Percentiles rank a stretch among this genome's conserved stretches.
Evolutionary conservation across 2,888 invertebrate species (phyloP).

Genomic region (Petrolisthes cinctipes): DNA sequence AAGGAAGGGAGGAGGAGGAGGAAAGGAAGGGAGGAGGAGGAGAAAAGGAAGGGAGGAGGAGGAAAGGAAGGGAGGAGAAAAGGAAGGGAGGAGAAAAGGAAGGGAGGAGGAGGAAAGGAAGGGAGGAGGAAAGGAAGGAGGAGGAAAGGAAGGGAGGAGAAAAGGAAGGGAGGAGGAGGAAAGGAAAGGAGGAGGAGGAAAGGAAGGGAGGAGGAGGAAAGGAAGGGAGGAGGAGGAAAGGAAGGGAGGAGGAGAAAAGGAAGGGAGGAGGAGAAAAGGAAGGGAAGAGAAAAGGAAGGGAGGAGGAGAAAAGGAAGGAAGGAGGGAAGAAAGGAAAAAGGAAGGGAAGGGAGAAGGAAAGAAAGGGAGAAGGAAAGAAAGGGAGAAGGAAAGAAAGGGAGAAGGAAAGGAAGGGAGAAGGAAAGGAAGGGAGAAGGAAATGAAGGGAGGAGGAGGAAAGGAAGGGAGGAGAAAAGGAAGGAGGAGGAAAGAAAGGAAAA

Average conservation of each 20-base stretch:
- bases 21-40: not conserved
- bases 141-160: not conserved
- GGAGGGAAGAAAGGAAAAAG: not conserved
- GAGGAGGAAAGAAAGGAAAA: too few species aligned
- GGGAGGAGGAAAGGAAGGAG: not conserved
- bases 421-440: not conserved
- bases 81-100: not conserved
- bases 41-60: not conserved
- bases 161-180: not conserved
- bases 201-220: too few species aligned
- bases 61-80: not conserved
- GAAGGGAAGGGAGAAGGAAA: not conserved
- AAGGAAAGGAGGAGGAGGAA: not conserved
- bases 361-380: not conserved
- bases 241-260: not conserved
- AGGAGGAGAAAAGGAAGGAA: not conserved
- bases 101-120: not conserved
- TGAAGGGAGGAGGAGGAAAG: not conserved
- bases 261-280: not conserved
- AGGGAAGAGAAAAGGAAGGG: not conserved
- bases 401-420: not conserved
- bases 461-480: too few species aligned
- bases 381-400: not conserved
- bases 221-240: not conserved
- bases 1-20: not conserved